Conservation (phyloP, 2,113 vertebrate genomes). For the Ammospiza nelsoni region DNA sequence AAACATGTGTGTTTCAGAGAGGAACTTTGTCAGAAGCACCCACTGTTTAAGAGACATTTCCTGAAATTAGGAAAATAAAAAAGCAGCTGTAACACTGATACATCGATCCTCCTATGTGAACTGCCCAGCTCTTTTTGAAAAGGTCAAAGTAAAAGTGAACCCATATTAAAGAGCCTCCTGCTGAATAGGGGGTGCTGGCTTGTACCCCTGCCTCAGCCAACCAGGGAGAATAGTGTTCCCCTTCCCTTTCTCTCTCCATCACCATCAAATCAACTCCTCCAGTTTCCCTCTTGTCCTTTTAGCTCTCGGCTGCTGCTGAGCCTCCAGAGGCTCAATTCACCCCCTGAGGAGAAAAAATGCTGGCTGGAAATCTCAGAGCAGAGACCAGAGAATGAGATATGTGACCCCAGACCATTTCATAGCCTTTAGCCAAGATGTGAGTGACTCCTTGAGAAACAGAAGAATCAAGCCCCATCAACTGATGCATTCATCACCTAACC, state of each 20-base stretch:
- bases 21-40: not conserved
- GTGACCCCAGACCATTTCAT: not conserved
- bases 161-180: not conserved
- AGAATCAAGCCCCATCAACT: not conserved
- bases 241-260: not conserved
- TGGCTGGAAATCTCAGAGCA: not conserved
- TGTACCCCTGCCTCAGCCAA: rapidly evolving
- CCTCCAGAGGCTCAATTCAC: not conserved
- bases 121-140: not conserved
- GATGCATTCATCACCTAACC: not conserved
- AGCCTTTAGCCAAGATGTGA: not conserved
- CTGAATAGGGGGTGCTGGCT: not conserved
- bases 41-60: not conserved
- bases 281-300: not conserved
- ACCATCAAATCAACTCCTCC: not conserved
- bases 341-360: not conserved
- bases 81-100: not conserved
- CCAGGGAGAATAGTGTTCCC: not conserved
- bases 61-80: not conserved
- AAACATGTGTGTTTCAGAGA: not conserved
- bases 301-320: not conserved
- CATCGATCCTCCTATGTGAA: not conserved
- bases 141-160: not conserved
- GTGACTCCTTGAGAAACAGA: not conserved
- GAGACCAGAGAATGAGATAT: not conserved